Conservation (phyloP, 2,113 vertebrate species). For the Isichthys henryi region DNA sequence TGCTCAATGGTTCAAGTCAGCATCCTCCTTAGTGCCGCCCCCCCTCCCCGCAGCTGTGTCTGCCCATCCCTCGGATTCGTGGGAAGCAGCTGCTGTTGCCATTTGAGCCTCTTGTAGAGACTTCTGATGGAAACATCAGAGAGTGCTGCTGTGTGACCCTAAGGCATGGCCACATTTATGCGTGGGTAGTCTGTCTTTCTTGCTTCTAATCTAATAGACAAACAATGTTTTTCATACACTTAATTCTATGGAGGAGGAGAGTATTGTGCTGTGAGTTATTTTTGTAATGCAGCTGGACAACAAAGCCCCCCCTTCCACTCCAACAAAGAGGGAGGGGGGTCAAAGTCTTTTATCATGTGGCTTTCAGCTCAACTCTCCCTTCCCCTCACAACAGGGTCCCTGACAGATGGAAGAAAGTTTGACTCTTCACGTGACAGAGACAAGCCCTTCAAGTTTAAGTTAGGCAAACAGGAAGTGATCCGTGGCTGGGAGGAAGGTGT, state of each 20-base stretch:
- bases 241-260: background rate
- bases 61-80: background rate
- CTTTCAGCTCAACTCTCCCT: slow-evolving; percentile 8
- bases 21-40: background rate
- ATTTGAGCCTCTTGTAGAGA: background rate
- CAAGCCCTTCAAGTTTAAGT: slow-evolving; percentile 84
- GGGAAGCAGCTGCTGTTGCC: background rate
- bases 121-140: background rate
- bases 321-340: background rate
- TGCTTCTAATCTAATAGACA: background rate
- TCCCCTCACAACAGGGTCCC: slow-evolving; percentile 62
- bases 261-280: background rate
- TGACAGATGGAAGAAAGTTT: slow-evolving; percentile 82
- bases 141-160: background rate
- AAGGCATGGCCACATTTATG: background rate
- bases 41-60: background rate
- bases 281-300: background rate
- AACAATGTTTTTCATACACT: background rate
- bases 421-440: slow-evolving; percentile 85
- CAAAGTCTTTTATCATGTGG: background rate
- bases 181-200: background rate
- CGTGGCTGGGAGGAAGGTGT: slow-evolving; percentile 92
- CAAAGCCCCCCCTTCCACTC: background rate
- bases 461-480: slow-evolving; percentile 84
- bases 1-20: background rate